Evolutionary conservation across 37 sponge, comb jelly and placozoan genomes (phyloP).

Genomic region (Cliona cf. orientalis): DNA sequence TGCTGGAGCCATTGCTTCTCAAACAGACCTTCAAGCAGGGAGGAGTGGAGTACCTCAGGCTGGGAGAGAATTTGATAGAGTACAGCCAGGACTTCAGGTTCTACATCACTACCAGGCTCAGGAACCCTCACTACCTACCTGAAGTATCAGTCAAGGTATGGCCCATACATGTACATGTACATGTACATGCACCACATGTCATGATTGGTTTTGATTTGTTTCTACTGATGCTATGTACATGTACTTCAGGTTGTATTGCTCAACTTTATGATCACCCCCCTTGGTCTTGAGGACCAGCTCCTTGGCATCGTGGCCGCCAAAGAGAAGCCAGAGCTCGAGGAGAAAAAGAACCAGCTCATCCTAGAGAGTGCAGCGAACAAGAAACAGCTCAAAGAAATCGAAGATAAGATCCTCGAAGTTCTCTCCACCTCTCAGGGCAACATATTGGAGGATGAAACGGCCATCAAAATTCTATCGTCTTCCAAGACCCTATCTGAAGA

Average conservation of each 20-base stretch:
- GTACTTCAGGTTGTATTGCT: slow-evolving; percentile 84
- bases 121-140: slow-evolving; percentile 99
- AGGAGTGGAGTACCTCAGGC: slow-evolving; percentile 91
- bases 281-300: slow-evolving; percentile 98
- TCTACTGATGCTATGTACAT: not conserved
- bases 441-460: slow-evolving; percentile 96
- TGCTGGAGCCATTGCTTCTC: slow-evolving; percentile 95
- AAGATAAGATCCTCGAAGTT: slow-evolving; percentile 98
- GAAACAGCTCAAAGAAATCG: slow-evolving; percentile 98
- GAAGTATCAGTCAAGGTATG: slow-evolving; percentile 98
- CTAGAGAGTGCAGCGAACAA: slow-evolving; percentile 94
- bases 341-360: slow-evolving; percentile 97
- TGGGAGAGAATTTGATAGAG: slow-evolving; percentile 97
- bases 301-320: slow-evolving; percentile 98
- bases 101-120: slow-evolving; percentile 97
- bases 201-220: no score
- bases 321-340: slow-evolving; percentile 98
- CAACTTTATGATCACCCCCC: slow-evolving; percentile 99
- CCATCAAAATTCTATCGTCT: slow-evolving; percentile 95
- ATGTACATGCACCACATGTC: no score
- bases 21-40: slow-evolving; percentile 95
- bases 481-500: slow-evolving; percentile 93
- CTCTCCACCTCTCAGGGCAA: slow-evolving; percentile 92
- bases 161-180: not conserved
- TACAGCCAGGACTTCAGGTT: slow-evolving; percentile 95